Percentiles rank a stretch among this genome's conserved stretches.
phyloP scores from a whole-genome alignment of 2,113 vertebrate genomes.

The Lonchura striata region DNA sequence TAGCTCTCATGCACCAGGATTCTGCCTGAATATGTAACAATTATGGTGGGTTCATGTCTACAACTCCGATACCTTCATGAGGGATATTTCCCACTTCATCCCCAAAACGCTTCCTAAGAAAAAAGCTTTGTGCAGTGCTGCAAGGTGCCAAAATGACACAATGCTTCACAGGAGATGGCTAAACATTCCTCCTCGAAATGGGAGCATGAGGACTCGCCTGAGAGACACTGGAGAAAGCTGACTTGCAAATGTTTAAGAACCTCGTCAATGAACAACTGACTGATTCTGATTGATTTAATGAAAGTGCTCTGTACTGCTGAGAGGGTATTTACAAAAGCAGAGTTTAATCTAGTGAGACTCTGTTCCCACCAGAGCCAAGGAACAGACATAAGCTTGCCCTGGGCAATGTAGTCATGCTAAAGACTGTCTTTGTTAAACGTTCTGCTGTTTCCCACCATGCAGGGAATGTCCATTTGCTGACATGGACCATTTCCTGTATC shows the following conservation, averaged over 20 bases:
- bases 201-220: not conserved
- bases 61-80: not conserved
- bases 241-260: constrained; percentile 12
- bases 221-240: not conserved
- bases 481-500: not conserved
- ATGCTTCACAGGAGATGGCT: not conserved
- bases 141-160: not conserved
- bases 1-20: not conserved
- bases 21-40: not conserved
- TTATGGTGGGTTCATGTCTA: not conserved
- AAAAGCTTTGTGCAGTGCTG: not conserved
- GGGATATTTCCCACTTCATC: not conserved
- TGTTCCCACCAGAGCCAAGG: constrained; percentile 5
- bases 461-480: not conserved
- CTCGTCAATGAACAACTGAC: not conserved
- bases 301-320: not conserved
- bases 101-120: not conserved
- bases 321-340: constrained; percentile 1
- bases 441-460: not conserved
- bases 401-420: not conserved
- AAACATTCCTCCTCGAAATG: not conserved
- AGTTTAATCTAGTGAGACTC: constrained; percentile 17
- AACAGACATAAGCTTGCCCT: constrained; percentile 12
- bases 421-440: not conserved
- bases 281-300: not conserved